Evolutionary conservation across 1,140 invertebrate species (phyloP).

Genomic region (Pteromalus puparum): DNA sequence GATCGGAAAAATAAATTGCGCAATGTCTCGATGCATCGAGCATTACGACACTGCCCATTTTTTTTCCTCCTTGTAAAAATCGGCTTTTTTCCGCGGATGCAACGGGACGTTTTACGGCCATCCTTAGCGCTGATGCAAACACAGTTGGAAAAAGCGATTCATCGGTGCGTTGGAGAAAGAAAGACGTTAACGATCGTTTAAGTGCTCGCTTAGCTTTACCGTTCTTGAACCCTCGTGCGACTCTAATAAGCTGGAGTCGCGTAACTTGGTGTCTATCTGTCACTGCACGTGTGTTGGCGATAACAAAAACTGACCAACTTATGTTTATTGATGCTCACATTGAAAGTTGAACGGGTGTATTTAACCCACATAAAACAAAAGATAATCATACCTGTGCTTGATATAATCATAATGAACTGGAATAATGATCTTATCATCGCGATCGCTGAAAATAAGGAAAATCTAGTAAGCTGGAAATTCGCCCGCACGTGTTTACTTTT

Average conservation of each 20-base stretch:
- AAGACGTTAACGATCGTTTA: constrained; percentile 39
- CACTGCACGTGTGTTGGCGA: background rate
- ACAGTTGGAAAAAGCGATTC: background rate
- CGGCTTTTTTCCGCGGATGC: background rate
- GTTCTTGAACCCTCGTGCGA: background rate
- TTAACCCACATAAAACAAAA: no score
- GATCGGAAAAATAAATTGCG: background rate
- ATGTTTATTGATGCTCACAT: background rate
- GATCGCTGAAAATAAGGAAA: background rate
- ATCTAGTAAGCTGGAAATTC: no score
- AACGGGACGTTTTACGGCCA: background rate
- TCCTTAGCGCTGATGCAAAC: background rate
- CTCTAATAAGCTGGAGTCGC: constrained; percentile 3
- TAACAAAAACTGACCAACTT: constrained; percentile 29
- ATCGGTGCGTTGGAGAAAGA: background rate
- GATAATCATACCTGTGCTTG: no score
- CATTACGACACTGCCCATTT: background rate
- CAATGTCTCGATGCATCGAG: background rate
- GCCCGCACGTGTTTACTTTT: background rate
- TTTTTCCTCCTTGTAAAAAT: background rate
- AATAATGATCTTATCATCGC: no score
- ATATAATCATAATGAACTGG: no score
- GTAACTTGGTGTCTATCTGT: no score
- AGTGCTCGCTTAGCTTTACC: constrained; percentile 20
- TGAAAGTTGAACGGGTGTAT: background rate